A percentile compares a stretch with the other conserved stretches of the same genome.
phyloP scores from a whole-genome alignment of 2,797 vertebrate genomes.

The Gobio occitaniae region DNA sequence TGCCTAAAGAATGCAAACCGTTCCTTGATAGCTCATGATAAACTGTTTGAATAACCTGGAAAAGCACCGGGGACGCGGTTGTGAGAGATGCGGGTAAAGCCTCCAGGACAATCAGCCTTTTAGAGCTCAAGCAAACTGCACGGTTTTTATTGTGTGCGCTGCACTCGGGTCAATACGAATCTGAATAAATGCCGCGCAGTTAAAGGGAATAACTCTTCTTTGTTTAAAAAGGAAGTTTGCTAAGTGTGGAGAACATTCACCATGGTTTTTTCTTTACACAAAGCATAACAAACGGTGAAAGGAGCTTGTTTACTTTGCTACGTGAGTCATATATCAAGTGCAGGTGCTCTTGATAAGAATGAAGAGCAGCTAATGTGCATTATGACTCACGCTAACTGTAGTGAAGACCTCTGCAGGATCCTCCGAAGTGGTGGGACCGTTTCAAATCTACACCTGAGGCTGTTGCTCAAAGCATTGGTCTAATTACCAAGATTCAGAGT shows the following conservation, averaged over 20 bases:
- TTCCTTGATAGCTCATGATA: constrained; percentile 46
- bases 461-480: background rate
- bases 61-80: constrained; percentile 43
- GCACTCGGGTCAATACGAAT: background rate
- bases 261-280: constrained; percentile 5
- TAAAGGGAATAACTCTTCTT: constrained; percentile 11
- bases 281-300: constrained; percentile 43
- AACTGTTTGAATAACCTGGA: constrained; percentile 53
- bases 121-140: constrained; percentile 26
- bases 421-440: background rate
- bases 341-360: constrained; percentile 55
- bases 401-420: constrained; percentile 18
- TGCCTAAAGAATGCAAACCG: constrained; percentile 14
- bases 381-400: constrained; percentile 49
- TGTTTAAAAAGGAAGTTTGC: constrained; percentile 51
- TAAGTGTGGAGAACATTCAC: constrained; percentile 36
- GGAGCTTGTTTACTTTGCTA: constrained; percentile 47
- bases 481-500: constrained; percentile 16
- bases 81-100: background rate
- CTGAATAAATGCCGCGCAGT: background rate
- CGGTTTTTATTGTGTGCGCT: background rate
- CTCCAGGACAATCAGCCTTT: constrained; percentile 19
- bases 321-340: constrained; percentile 46
- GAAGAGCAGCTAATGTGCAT: constrained; percentile 29
- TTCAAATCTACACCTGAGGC: constrained; percentile 30